phyloP scores from a whole-genome alignment of 2,888 invertebrate species.

The Cantharis rustica region DNA sequence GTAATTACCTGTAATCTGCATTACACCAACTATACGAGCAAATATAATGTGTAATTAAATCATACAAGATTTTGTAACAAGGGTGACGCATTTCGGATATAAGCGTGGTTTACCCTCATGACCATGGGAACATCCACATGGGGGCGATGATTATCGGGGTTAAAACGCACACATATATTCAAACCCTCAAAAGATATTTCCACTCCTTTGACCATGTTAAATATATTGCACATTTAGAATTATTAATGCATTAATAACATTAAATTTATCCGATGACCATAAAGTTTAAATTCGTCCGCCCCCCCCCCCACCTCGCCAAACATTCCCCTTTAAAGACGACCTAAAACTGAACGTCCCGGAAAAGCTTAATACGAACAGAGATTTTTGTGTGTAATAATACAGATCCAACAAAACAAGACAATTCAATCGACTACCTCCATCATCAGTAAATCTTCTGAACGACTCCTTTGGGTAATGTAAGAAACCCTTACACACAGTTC shows the following conservation, averaged over 20 bases:
- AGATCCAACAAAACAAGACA: background rate
- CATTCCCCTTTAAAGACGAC: background rate
- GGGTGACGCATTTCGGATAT: constrained; percentile 36
- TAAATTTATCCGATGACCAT: background rate
- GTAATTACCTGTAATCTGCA: constrained; percentile 50
- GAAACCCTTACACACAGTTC: background rate
- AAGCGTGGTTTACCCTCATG: constrained; percentile 36
- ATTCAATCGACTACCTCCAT: background rate
- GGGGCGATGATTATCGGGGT: constrained; percentile 44
- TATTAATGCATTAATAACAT: background rate
- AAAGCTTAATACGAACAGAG: background rate
- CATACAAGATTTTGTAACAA: constrained; percentile 38
- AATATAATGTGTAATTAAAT: constrained; percentile 48
- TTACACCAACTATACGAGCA: constrained; percentile 40
- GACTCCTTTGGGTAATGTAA: background rate
- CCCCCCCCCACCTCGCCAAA: no score
- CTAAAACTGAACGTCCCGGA: background rate
- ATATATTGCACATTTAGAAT: background rate
- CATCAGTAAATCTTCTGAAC: constrained; percentile 1
- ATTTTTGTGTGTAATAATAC: background rate
- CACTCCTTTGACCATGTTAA: constrained; percentile 32
- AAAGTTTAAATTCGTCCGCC: background rate
- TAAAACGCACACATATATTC: background rate
- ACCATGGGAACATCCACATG: constrained; percentile 45
- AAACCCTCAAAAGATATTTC: constrained; percentile 46